These are phyloP conservation scores for Oscheius sp. DNA, from an alignment of 2,888 invertebrate species.

Conservation along the genomic window DNA sequence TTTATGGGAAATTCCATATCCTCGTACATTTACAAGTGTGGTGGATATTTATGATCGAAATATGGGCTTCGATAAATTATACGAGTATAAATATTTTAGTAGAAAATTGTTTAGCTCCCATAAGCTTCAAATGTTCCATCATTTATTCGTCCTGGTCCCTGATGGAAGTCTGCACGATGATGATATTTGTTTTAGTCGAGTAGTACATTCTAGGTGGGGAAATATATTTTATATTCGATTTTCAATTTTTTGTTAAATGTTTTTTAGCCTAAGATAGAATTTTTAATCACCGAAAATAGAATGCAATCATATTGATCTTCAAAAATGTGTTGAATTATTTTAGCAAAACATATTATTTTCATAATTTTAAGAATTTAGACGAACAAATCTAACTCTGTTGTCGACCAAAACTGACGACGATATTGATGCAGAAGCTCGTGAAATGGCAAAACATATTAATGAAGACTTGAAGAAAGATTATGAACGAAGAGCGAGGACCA, in stretches of 20 bases:
- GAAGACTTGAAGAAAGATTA: constrained; percentile 43
- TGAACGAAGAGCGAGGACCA: constrained; percentile 41
- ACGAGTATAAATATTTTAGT: constrained; percentile 40
- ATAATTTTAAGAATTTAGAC: constrained; percentile 12
- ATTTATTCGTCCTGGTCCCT: constrained; percentile 50
- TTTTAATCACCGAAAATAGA: too few species aligned
- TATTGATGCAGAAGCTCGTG: constrained; percentile 52
- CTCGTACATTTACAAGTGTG: constrained; percentile 43
- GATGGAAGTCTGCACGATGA: constrained; percentile 55
- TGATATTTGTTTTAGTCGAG: constrained; percentile 52
- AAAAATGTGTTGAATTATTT: too few species aligned
- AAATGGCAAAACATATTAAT: constrained; percentile 39
- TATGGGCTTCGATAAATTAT: constrained; percentile 56
- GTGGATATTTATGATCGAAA: constrained; percentile 53
- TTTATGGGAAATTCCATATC: constrained; percentile 57
- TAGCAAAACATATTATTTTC: too few species aligned
- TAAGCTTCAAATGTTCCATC: constrained; percentile 48
- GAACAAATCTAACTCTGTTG: constrained; percentile 46
- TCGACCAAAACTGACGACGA: constrained; percentile 54
- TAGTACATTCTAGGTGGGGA: constrained; percentile 42
- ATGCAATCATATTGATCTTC: too few species aligned
- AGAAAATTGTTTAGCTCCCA: constrained; percentile 35
- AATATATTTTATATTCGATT: background rate
- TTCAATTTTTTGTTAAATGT: background rate
- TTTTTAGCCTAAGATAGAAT: too few species aligned